Conservation (phyloP, 2,113 vertebrate species). For the Isurus oxyrinchus region DNA sequence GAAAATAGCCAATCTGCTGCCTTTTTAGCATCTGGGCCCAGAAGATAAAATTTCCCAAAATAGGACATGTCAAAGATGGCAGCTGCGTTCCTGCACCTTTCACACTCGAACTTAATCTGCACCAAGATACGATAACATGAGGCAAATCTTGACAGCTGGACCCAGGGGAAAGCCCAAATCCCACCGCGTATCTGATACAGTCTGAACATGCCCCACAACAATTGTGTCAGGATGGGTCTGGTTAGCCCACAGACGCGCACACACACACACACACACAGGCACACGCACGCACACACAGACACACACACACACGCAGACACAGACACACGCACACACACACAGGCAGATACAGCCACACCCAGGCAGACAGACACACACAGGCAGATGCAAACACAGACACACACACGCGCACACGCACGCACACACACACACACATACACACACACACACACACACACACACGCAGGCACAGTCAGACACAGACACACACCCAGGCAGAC, state of each 20-base stretch:
- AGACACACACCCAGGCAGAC: too few relatives aligned
- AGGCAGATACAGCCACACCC: too few relatives aligned
- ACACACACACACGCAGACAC: too few relatives aligned
- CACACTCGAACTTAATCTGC: conserved; percentile 80
- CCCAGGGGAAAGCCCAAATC: not conserved
- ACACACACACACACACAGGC: too few relatives aligned
- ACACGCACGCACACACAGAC: too few relatives aligned
- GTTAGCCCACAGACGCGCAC: too few relatives aligned
- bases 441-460: not conserved
- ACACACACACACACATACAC: not conserved
- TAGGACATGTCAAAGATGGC: conserved; percentile 95
- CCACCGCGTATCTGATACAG: not conserved
- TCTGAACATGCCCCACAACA: not conserved
- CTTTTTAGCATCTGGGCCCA: conserved; percentile 76
- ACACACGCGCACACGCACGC: not conserved
- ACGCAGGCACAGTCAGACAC: not conserved
- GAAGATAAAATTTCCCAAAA: conserved; percentile 95
- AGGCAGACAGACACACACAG: too few relatives aligned
- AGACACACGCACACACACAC: too few relatives aligned
- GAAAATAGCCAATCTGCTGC: conserved; percentile 90
- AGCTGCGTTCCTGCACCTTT: conserved; percentile 72
- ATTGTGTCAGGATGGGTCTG: not conserved
- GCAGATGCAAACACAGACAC: too few relatives aligned
- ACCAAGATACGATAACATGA: not conserved
- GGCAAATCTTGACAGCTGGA: not conserved